Percentiles rank a stretch among this genome's conserved stretches.
These are phyloP conservation scores for Melierax canorus DNA, from an alignment of 2,113 vertebrate genomes.

Conservation along the genomic window DNA sequence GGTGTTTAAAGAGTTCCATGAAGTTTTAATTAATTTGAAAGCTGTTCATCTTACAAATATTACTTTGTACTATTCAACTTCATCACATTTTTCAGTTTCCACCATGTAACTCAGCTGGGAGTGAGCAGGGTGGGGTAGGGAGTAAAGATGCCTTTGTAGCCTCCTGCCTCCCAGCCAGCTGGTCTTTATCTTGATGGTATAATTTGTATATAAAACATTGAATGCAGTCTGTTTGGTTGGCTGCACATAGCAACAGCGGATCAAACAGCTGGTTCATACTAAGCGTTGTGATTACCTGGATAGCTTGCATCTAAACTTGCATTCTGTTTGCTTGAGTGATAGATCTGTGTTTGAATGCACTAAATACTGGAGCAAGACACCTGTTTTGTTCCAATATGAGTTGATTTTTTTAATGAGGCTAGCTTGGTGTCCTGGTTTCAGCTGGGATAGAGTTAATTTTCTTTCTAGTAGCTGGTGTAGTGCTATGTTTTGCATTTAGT, in stretches of 20 bases:
- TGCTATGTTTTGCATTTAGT: too few relatives aligned
- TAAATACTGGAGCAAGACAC: neutral
- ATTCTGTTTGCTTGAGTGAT: slow-evolving; percentile 29
- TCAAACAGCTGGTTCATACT: slow-evolving; percentile 55
- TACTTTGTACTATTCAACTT: neutral
- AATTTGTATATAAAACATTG: neutral
- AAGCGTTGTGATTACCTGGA: slow-evolving; percentile 17
- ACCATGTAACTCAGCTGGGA: neutral
- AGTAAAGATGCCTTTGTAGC: neutral
- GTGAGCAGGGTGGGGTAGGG: too few relatives aligned
- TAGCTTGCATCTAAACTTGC: slow-evolving; percentile 7
- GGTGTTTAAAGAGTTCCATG: neutral
- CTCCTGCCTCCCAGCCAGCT: neutral
- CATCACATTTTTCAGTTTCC: neutral
- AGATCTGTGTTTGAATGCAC: neutral
- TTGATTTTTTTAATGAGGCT: neutral
- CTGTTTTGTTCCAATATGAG: slow-evolving; percentile 1
- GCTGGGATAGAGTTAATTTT: too few relatives aligned
- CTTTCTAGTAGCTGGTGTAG: too few relatives aligned
- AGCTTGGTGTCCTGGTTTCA: neutral
- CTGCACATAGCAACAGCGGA: slow-evolving; percentile 40
- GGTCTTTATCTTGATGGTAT: neutral
- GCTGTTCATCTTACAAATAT: neutral
- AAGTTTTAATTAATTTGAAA: neutral
- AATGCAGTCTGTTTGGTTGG: neutral